Conservation (phyloP, 2,797 vertebrate species). For the Phalloptychus januarius region DNA sequence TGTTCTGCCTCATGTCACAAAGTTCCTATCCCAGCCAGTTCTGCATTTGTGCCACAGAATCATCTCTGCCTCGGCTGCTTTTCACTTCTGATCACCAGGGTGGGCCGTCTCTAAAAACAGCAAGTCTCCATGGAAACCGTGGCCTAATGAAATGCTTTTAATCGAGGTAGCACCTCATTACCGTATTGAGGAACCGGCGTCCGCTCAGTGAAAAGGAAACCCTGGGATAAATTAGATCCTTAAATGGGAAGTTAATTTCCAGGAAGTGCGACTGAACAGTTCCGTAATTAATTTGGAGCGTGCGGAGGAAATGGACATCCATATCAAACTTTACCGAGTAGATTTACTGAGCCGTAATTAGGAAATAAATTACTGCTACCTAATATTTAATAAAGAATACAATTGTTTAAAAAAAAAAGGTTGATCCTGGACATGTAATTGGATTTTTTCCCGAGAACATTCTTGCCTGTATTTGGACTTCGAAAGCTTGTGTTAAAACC, state of each 20-base stretch:
- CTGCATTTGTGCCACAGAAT: not conserved
- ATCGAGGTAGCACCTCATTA: constrained; percentile 21
- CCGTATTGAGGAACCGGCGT: not conserved
- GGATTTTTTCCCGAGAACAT: constrained; percentile 11
- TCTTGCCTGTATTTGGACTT: not conserved
- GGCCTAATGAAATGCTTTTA: constrained; percentile 25
- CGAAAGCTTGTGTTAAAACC: not conserved
- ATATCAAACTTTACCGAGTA: constrained; percentile 11
- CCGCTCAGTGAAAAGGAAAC: constrained; percentile 9
- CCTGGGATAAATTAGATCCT: constrained; percentile 15
- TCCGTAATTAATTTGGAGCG: constrained; percentile 15
- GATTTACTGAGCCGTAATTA: constrained; percentile 14
- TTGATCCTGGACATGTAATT: constrained; percentile 14
- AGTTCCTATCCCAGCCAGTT: not conserved
- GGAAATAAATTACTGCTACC: constrained; percentile 14
- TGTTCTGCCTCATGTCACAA: not conserved
- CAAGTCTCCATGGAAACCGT: constrained; percentile 19
- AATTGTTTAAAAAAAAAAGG: not conserved
- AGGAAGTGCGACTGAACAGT: constrained; percentile 18
- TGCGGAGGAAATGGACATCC: constrained; percentile 8
- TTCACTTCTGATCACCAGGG: not conserved
- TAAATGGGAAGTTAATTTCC: constrained; percentile 18
- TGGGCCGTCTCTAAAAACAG: not conserved
- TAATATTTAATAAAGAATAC: constrained; percentile 9
- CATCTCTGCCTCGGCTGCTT: not conserved